Base-by-base conservation (phyloP, 2,797 vertebrate species). In the Sardinella longiceps region DNA sequence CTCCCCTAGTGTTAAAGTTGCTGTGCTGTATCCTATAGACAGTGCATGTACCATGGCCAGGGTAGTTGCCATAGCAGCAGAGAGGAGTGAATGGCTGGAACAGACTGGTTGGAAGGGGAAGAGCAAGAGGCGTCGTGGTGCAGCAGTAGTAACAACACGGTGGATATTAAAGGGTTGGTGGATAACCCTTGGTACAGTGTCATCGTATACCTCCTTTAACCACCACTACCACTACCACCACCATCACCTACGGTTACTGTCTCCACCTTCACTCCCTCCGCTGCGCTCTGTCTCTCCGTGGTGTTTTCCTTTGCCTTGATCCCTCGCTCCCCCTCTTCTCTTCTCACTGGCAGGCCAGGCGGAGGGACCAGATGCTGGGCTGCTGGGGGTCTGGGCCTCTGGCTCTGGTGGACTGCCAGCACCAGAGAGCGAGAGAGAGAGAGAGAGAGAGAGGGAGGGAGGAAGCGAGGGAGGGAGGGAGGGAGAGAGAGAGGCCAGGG, bases 341-440 rank as follows among this genome's bases (percentile, higher is more conserved):
- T 82, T 50, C 81, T 58, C 50, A 60, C 81, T 82, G 84, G 66
- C 84, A 28, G 45, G n/a, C 37, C 84, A 63, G 30, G 83, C 81
- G 37, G 43, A 48, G 80, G 80, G 80, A 85, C 84, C 84, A 88
- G 85, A 84, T 87, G 85, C 85, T 85, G 86, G 63, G 84, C 82
- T 82, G 66, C 82, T 80, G 84, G 86, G 87, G 84, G 82, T 85
- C 84, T 81, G 20, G 82, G 66, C 70, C 82, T 80, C 84, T 81
- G 83, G 70, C 86, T 81, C 85, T 86, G 74, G 53, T 86, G 82
- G 66, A 60, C 48, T 82, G 66, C 74, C 85, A 86, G 37, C 70
- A 77, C 37, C 37, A 43, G 70, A 77, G 66, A 74, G 70, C 23
- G 30, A 33, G 63, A 70, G 28, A 70, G 63, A 33, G 28, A 70